These are phyloP conservation scores for Lasioglossum zephyrum DNA, from an alignment of 2,888 invertebrate genomes.

Conservation along the genomic window DNA sequence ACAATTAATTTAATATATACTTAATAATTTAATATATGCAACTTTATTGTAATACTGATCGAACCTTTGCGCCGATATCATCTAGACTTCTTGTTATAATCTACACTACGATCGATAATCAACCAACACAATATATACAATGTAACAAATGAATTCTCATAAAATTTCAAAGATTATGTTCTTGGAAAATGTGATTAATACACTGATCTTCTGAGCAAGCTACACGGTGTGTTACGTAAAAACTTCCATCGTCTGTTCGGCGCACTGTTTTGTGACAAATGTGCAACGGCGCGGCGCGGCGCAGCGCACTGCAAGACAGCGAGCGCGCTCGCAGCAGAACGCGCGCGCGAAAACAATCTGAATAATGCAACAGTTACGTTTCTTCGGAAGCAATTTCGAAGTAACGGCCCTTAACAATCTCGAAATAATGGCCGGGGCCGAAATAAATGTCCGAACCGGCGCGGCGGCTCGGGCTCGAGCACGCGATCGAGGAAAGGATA, in stretches of 20 bases:
- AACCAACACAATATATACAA: no score
- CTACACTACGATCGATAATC: no score
- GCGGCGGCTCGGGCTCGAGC: neutral
- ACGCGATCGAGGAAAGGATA: conserved; percentile 9
- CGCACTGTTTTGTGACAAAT: conserved; percentile 30
- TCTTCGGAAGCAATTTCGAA: conserved; percentile 29
- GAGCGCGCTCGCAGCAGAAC: neutral
- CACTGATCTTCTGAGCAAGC: neutral
- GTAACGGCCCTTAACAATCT: conserved; percentile 32
- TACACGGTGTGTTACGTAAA: neutral
- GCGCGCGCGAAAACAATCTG: conserved; percentile 1
- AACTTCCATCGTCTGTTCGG: conserved; percentile 27
- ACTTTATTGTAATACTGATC: no score
- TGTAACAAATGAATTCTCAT: neutral
- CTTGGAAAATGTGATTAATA: neutral
- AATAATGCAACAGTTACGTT: conserved; percentile 44
- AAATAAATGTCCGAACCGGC: conserved; percentile 23
- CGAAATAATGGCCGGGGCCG: conserved; percentile 28
- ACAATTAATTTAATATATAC: no score
- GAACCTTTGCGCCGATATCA: no score
- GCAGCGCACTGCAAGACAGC: neutral
- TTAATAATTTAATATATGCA: no score
- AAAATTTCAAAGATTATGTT: neutral
- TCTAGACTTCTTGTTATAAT: no score
- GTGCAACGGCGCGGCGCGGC: neutral